Conservation (phyloP, 2,797 vertebrate genomes). For the Oryzias sinensis region DNA sequence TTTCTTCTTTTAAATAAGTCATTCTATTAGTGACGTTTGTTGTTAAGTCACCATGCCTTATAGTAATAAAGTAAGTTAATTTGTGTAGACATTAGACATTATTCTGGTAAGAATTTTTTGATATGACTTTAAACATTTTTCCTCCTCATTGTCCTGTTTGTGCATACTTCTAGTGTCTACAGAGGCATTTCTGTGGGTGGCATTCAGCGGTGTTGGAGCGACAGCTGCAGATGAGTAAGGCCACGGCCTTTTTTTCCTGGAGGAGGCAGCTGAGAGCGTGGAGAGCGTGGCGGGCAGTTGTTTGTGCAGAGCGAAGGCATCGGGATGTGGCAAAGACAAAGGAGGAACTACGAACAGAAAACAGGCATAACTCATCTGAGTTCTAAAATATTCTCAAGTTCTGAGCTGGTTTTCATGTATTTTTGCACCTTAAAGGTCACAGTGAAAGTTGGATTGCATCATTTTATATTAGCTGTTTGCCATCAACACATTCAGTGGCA, state of each 20-base stretch:
- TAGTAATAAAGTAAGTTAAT: no score
- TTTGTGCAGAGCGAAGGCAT: conserved; percentile 76
- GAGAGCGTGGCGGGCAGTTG: conserved; percentile 83
- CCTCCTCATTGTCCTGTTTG: neutral
- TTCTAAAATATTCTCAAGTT: neutral
- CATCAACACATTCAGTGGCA: neutral
- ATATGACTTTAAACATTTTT: neutral
- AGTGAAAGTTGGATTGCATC: no score
- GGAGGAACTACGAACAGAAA: conserved; percentile 80
- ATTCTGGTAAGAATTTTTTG: no score
- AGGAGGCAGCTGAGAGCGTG: conserved; percentile 84
- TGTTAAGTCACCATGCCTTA: no score
- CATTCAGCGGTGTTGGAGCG: conserved; percentile 82
- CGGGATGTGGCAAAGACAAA: conserved; percentile 78
- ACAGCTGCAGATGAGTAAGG: conserved; percentile 85
- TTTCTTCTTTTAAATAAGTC: no score
- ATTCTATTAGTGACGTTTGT: no score
- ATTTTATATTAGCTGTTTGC: neutral
- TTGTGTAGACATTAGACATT: no score
- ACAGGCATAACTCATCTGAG: conserved; percentile 76
- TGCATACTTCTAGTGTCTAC: conserved; percentile 79
- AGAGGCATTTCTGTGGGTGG: conserved; percentile 89
- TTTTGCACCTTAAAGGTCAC: no score
- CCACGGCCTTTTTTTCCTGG: conserved; percentile 86
- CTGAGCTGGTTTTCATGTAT: neutral